Conservation (phyloP, 2,797 vertebrate genomes). For the Phyllotis vaccarum region DNA sequence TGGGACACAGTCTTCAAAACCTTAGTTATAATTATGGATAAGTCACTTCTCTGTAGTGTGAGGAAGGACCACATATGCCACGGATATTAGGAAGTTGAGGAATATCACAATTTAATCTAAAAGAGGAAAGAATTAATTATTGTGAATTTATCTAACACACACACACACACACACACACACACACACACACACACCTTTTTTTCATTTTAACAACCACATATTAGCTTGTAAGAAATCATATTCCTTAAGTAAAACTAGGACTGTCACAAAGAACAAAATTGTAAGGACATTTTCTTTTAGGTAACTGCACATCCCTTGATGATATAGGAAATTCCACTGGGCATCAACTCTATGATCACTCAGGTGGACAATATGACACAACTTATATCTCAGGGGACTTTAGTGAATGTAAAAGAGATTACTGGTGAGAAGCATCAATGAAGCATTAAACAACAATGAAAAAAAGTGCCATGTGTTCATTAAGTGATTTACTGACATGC, state of each 20-base stretch:
- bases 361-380: not conserved
- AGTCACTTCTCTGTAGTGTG: too few relatives aligned
- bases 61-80: not conserved
- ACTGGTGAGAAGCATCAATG: not conserved
- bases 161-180: not conserved
- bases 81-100: not conserved
- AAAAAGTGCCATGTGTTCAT: constrained; percentile 15
- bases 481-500: constrained; percentile 21
- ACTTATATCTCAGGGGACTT: not conserved
- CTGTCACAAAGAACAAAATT: not conserved
- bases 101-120: constrained; percentile 8
- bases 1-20: not conserved
- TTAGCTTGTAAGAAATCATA: not conserved
- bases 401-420: not conserved
- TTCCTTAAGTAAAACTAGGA: not conserved
- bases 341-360: not conserved
- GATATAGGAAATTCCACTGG: not conserved
- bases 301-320: not conserved
- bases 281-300: not conserved
- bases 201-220: not conserved
- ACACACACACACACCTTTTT: not conserved
- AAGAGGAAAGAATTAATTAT: not conserved
- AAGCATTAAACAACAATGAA: constrained; percentile 52
- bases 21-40: not conserved
- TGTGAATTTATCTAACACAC: not conserved